Percentiles rank a stretch among this genome's conserved stretches.
Evolutionary conservation across 2,888 invertebrate genomes (phyloP).

Genomic region (Erynnis tages): DNA sequence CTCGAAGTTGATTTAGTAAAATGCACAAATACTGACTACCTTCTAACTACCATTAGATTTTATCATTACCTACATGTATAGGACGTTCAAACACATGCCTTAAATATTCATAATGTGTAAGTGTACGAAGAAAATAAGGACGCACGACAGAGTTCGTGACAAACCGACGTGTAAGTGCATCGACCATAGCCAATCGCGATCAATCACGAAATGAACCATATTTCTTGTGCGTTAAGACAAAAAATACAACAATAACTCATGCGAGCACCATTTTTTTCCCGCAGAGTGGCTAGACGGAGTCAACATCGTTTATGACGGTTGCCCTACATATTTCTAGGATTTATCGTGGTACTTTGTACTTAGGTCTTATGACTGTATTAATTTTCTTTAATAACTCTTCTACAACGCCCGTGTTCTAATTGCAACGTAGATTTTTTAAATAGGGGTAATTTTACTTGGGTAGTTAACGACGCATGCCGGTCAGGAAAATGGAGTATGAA

Average conservation of each 20-base stretch:
- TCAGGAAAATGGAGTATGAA: too few species aligned
- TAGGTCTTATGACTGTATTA: slow-evolving; percentile 23
- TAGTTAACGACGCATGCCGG: too few species aligned
- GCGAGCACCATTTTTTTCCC: slow-evolving; percentile 25
- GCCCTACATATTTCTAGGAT: slow-evolving; percentile 32
- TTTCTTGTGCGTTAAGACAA: slow-evolving; percentile 15
- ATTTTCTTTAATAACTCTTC: slow-evolving; percentile 21
- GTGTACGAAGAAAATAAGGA: slow-evolving; percentile 55
- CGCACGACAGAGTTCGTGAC: slow-evolving; percentile 69
- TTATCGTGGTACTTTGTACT: slow-evolving; percentile 29
- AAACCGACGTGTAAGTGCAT: slow-evolving; percentile 52
- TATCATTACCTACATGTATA: slow-evolving; percentile 1
- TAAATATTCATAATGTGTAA: slow-evolving; percentile 35
- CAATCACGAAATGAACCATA: slow-evolving; percentile 19
- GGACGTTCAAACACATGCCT: background rate
- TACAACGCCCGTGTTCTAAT: slow-evolving; percentile 11
- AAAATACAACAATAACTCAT: slow-evolving; percentile 12
- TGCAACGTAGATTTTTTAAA: slow-evolving; percentile 21
- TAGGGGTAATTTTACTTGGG: slow-evolving; percentile 6
- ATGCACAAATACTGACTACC: too few species aligned
- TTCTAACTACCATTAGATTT: too few species aligned
- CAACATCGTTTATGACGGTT: slow-evolving; percentile 32
- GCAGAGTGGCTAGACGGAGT: slow-evolving; percentile 32
- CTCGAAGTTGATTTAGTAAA: too few species aligned
- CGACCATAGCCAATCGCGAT: slow-evolving; percentile 23